Evolutionary conservation across 1,140 invertebrate genomes (phyloP).

Genomic region (Trinorchestia longiramus): DNA sequence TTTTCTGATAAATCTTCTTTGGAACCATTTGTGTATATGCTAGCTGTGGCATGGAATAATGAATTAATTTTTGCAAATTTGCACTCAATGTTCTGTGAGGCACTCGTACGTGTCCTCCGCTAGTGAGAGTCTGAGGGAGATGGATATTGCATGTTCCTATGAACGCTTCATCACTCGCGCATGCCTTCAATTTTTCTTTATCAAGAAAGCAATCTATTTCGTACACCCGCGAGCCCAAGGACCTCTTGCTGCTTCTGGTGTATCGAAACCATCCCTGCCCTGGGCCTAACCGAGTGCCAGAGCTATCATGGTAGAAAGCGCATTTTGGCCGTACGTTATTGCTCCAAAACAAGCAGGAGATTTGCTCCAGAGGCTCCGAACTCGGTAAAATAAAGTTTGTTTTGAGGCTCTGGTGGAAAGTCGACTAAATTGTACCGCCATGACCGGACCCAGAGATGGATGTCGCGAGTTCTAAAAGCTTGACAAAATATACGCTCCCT

Average conservation of each 20-base stretch:
- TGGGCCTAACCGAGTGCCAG: neutral
- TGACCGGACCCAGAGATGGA: neutral
- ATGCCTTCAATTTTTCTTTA: neutral
- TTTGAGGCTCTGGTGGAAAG: conserved; percentile 14
- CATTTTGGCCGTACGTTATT: conserved; percentile 40
- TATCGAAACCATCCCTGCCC: neutral
- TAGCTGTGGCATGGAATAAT: neutral
- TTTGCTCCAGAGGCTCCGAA: conserved; percentile 16
- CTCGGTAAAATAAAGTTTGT: conserved; percentile 28
- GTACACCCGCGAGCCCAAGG: neutral
- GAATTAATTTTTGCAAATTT: neutral
- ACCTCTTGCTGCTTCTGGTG: neutral
- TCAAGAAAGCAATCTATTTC: neutral
- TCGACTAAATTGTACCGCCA: conserved; percentile 25
- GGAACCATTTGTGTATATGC: neutral
- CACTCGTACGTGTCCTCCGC: neutral
- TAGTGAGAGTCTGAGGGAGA: neutral
- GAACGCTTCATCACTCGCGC: neutral
- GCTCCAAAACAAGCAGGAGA: conserved; percentile 40
- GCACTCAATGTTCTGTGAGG: neutral
- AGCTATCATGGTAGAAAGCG: neutral
- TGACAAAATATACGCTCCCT: neutral
- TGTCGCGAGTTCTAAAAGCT: conserved; percentile 22
- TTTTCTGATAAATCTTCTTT: neutral
- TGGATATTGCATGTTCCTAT: neutral